Evolutionary conservation across 1,140 invertebrate genomes (phyloP).

Genomic region (Heliconius hewitsoni): DNA sequence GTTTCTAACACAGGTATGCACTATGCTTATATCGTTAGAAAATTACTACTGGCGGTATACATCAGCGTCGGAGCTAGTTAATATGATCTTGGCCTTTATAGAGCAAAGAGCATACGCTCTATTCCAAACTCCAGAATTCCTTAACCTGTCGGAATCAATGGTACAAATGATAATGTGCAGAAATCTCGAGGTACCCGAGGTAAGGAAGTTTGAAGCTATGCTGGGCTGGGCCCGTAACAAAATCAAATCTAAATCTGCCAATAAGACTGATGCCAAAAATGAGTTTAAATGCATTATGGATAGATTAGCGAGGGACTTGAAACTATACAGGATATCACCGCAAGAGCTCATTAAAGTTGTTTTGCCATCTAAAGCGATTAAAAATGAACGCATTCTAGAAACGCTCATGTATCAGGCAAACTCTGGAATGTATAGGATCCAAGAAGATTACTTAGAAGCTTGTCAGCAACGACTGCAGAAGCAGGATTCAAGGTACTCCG

Average conservation of each 20-base stretch:
- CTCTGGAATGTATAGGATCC: conserved; percentile 94
- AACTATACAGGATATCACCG: conserved; percentile 94
- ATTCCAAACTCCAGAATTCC: conserved; percentile 91
- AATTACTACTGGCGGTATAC: conserved; percentile 98
- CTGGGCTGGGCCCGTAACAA: conserved; percentile 93
- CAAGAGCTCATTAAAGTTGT: conserved; percentile 96
- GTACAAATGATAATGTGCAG: conserved; percentile 96
- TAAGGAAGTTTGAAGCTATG: conserved; percentile 97
- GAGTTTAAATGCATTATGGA: conserved; percentile 97
- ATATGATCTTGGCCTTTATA: conserved; percentile 95
- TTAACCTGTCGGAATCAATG: conserved; percentile 95
- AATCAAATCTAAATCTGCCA: conserved; percentile 87
- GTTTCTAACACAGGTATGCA: conserved; percentile 86
- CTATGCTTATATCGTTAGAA: conserved; percentile 95
- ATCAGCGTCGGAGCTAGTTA: conserved; percentile 94
- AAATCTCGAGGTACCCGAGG: conserved; percentile 92
- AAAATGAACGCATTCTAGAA: conserved; percentile 95
- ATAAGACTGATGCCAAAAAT: conserved; percentile 90
- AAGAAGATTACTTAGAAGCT: conserved; percentile 92
- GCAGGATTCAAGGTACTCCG: conserved; percentile 91
- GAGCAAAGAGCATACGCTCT: conserved; percentile 92
- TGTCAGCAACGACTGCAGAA: conserved; percentile 92
- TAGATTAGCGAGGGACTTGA: conserved; percentile 92
- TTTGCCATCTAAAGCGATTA: conserved; percentile 95
- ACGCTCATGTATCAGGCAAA: conserved; percentile 96